Evolutionary conservation across 2,888 invertebrate genomes (phyloP), one percentile per base, ranked within the genome.

Genomic region (Nymphalis polychloros): DNA sequence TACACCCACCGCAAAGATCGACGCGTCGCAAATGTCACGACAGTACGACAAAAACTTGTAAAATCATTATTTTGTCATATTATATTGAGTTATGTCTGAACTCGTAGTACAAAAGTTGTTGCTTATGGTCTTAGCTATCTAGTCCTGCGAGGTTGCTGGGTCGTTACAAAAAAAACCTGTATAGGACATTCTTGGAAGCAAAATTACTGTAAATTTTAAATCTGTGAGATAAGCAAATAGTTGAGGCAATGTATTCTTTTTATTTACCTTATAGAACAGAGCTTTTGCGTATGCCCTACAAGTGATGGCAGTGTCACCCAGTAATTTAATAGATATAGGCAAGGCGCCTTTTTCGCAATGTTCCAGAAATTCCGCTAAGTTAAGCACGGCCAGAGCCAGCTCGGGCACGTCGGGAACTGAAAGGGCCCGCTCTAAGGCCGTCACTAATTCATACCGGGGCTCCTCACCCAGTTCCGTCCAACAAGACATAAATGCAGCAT

Each of bases 281-380:
- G 94, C 94, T 77, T 94, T 94, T n/a, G 94, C 94, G 77, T 94
- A 95, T 86, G 94, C 94, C 74, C 98, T 94, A 83, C 98, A 98
- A 67, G 96, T 96, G 94, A 99, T 98, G 0, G 99, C 99, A 62
- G 97, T 94, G 76, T 98, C 97, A 0, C 98, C 98, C 0, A 99
- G 91, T 63, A 98, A 89, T 77, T 96, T 95, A 0, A 97, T 95
- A 65, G 98, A 96, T 73, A 99, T 94, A 0, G 99, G 98, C 72
- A 99, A 89, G 0, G 98, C 97, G 47, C 98, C 98, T 86, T 97
- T 97, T 82, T 99, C 99, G 80, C 99, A 99, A 84, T 99, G 99
- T 81, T 99, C 99, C 97, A 99, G 97, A 81, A 99, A 99, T 85
- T 99, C 99, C 0, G 99, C 99, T 72, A 99, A 92, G 90, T 99